Evolutionary conservation across 2,888 invertebrate species (phyloP).

Genomic region (Trichogramma evanescens): DNA sequence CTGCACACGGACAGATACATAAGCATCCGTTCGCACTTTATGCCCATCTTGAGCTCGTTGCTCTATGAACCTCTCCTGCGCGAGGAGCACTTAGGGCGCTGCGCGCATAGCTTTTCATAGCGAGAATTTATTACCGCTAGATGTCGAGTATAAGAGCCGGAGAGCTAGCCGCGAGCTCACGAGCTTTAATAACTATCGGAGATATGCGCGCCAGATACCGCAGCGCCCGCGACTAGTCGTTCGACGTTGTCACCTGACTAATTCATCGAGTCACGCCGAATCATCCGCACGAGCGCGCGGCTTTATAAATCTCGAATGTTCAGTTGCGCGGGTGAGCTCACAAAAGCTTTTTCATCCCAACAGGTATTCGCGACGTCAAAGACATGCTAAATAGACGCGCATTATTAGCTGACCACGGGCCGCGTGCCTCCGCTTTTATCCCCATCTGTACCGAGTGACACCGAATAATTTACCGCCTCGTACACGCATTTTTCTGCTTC

Average conservation of each 20-base stretch:
- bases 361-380: too few species aligned
- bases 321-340: too few species aligned
- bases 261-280: constrained; percentile 40
- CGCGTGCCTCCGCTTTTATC: too few species aligned
- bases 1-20: constrained; percentile 14
- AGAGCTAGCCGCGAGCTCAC: constrained; percentile 2
- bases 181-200: constrained; percentile 4
- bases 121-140: constrained; percentile 22
- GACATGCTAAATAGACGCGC: too few species aligned
- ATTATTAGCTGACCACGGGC: too few species aligned
- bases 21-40: constrained; percentile 1
- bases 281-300: constrained; percentile 28
- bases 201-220: constrained; percentile 11
- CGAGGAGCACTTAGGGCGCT: neutral
- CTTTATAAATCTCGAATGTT: too few species aligned
- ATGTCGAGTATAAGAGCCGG: neutral
- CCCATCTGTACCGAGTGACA: too few species aligned
- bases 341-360: too few species aligned
- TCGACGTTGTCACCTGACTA: constrained; percentile 38
- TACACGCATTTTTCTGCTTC: too few species aligned
- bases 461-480: too few species aligned
- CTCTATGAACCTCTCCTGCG: constrained; percentile 4
- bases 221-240: constrained; percentile 25
- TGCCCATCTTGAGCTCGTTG: neutral
- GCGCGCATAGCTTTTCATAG: constrained; percentile 17